Evolutionary conservation across 2,797 vertebrate species (phyloP).

Genomic region (Bradypus variegatus): DNA sequence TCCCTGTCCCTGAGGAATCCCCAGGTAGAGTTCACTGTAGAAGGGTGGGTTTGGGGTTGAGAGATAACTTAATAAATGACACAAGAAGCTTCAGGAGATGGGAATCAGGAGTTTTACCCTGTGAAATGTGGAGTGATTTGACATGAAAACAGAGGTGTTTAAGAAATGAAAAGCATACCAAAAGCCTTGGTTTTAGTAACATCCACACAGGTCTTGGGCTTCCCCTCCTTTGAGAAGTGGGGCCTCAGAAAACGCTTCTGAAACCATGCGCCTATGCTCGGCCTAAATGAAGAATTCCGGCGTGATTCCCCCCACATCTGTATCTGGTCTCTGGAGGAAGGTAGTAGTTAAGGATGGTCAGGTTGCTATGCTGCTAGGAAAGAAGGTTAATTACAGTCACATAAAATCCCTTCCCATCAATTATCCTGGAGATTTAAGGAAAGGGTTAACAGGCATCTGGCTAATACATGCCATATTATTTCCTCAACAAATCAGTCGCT

Average conservation of each 20-base stretch:
- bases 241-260: not conserved
- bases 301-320: fast-evolving
- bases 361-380: no score
- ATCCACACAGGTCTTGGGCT: fast-evolving
- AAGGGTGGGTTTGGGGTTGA: not conserved
- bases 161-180: not conserved
- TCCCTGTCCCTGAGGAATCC: no score
- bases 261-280: fast-evolving
- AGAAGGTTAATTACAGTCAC: fast-evolving
- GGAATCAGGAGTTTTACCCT: no score
- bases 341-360: fast-evolving
- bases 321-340: no score
- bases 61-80: fast-evolving
- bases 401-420: not conserved
- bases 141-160: no score
- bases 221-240: no score
- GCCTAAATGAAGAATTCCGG: not conserved
- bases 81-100: not conserved
- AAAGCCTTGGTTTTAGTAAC: not conserved
- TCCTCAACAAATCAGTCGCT: not conserved
- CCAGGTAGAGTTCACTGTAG: no score
- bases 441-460: fast-evolving
- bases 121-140: no score
- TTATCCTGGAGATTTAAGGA: no score
- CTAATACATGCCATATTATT: no score